phyloP scores from a whole-genome alignment of 2,797 vertebrate genomes.

The Gymnothorax javanicus region DNA sequence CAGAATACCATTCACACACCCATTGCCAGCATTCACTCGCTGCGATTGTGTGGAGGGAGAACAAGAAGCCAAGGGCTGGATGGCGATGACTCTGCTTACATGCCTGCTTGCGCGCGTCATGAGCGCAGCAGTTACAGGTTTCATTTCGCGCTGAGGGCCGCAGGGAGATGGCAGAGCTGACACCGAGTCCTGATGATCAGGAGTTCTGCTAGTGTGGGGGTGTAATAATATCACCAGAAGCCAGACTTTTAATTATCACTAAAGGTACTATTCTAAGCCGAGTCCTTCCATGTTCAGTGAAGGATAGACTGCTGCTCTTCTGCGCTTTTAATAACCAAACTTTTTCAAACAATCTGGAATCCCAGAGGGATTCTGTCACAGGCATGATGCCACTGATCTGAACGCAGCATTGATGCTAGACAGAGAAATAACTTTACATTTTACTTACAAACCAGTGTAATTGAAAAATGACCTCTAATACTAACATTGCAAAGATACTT shows the following conservation, averaged over 20 bases:
- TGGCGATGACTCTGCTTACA: background rate
- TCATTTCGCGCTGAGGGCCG: background rate
- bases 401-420: background rate
- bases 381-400: constrained; percentile 14
- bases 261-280: too few relatives aligned
- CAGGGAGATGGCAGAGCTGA: constrained; percentile 8
- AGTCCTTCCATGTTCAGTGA: background rate
- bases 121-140: background rate
- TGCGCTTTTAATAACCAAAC: background rate
- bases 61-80: constrained; percentile 19
- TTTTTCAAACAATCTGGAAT: background rate
- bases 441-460: background rate
- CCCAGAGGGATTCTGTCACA: background rate
- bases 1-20: constrained; percentile 21
- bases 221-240: background rate
- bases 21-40: constrained; percentile 31
- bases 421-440: background rate
- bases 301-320: background rate
- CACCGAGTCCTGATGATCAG: background rate
- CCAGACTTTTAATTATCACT: background rate
- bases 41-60: constrained; percentile 22
- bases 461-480: background rate
- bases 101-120: background rate
- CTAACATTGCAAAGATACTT: background rate
- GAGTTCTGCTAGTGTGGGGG: background rate